Base-by-base conservation (phyloP, 2,113 vertebrate species). In the Colius striatus region DNA sequence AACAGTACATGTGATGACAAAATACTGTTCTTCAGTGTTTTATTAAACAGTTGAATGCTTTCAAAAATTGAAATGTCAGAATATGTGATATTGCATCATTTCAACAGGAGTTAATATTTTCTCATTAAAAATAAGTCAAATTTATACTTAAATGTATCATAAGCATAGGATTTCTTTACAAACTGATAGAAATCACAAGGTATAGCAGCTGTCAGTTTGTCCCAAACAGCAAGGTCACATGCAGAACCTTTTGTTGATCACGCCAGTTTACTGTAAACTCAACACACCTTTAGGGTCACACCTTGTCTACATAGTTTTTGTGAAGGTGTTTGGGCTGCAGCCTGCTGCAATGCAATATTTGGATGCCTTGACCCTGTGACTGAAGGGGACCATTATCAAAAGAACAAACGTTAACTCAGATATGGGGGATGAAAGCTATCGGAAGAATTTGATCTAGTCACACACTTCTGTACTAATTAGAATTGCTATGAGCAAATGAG, bases 11-110 rank as follows among this genome's bases (percentile, higher is more conserved):
- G 57, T 50, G 53, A 93, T 61, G 78, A 74, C 36, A 71, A 86
- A 88, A 86, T 41, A 86, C 26, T 73, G 53, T 25, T 71, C 53
- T 65, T 57, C 21, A 41, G 27, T 71, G 72, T 79, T 95, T 65
- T 89, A 79, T 79, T 92, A 94, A 95, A 97, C 43, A 91, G 83
- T 8, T 65, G 57, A 93, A 72, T 73, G 62, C 66, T 90, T 92
- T 90, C 77, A 96, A 86, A 92, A 92, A 92, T 41, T 90, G 84
- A 62, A 90, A 57, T 81, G 80, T 86, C 61, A 61, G 73, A 76
- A 75, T 72, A 32, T 60, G 73, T 87, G 58, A 63, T 71, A 61
- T 15, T 54, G 41, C 26, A 63, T 16, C n/a, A 50, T 75, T 92
- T 81, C 34, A 36, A 53, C 14, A 65, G 22, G 48, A 86, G 11